These are phyloP conservation scores for Scaptodrosophila lebanonensis DNA, from an alignment of 1,140 invertebrate species.

Conservation along the genomic window DNA sequence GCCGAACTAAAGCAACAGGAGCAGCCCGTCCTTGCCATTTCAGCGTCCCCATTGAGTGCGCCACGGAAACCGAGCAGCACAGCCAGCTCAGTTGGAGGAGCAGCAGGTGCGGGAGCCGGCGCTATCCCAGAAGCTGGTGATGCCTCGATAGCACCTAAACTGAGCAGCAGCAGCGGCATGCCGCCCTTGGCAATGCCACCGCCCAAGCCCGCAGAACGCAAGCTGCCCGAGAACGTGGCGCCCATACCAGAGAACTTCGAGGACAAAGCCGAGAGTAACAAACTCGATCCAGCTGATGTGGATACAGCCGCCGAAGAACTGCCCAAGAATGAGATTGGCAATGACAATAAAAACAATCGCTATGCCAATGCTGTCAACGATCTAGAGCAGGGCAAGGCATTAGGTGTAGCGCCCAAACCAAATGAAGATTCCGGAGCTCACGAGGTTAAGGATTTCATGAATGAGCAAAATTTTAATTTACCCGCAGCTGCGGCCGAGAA, in stretches of 20 bases:
- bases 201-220: slow-evolving; percentile 60
- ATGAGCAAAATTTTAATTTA: slow-evolving; percentile 71
- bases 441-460: slow-evolving; percentile 70
- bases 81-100: slow-evolving; percentile 9
- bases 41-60: slow-evolving; percentile 48
- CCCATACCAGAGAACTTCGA: slow-evolving; percentile 75
- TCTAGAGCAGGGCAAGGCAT: slow-evolving; percentile 37
- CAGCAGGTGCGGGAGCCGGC: slow-evolving; percentile 2
- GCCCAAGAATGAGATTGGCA: slow-evolving; percentile 61
- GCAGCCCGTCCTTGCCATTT: slow-evolving; percentile 35
- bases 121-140: slow-evolving; percentile 21
- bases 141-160: slow-evolving; percentile 42
- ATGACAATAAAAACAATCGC: slow-evolving; percentile 67
- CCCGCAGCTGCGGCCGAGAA: slow-evolving; percentile 53
- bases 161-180: slow-evolving; percentile 43
- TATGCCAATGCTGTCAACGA: slow-evolving; percentile 65
- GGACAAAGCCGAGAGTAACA: slow-evolving; percentile 37
- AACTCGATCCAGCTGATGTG: slow-evolving; percentile 26
- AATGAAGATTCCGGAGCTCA: slow-evolving; percentile 67
- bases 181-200: slow-evolving; percentile 57
- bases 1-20: slow-evolving; percentile 43
- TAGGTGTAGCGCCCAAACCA: slow-evolving; percentile 25
- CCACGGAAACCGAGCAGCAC: slow-evolving; percentile 50
- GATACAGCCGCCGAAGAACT: slow-evolving; percentile 60
- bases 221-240: slow-evolving; percentile 71